phyloP scores from a whole-genome alignment of 2,888 invertebrate genomes.

The Drosophila leonis region DNA sequence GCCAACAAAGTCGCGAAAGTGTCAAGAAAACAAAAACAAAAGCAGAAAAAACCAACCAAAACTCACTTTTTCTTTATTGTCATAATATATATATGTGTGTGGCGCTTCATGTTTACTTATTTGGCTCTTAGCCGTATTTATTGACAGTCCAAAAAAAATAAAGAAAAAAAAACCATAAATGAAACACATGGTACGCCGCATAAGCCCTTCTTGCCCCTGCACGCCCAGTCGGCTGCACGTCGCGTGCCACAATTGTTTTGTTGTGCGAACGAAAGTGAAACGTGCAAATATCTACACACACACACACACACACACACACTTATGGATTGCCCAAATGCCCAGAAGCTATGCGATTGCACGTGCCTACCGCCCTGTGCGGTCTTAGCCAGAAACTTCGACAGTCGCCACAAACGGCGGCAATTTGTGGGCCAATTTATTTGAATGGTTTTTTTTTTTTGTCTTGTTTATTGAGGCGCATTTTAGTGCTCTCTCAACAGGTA shows the following conservation, averaged over 20 bases:
- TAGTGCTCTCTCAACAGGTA: constrained; percentile 4
- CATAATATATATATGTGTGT: constrained; percentile 43
- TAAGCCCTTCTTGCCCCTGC: constrained; percentile 1
- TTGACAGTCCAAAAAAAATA: constrained; percentile 30
- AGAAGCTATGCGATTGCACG: constrained; percentile 54
- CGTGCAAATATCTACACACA: constrained; percentile 64
- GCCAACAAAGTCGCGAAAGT: constrained; percentile 72
- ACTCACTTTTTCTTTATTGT: constrained; percentile 79
- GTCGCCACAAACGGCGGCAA: constrained; percentile 32
- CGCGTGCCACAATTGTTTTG: constrained; percentile 52
- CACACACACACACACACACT: background rate
- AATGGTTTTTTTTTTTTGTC: background rate
- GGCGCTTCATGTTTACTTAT: constrained; percentile 62
- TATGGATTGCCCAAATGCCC: constrained; percentile 27
- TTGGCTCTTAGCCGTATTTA: constrained; percentile 38
- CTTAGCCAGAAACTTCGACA: constrained; percentile 28
- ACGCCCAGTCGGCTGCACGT: constrained; percentile 19
- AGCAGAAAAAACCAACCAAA: constrained; percentile 22
- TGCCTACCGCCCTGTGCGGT: constrained; percentile 37
- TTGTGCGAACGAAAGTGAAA: constrained; percentile 66
- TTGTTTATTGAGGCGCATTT: constrained; percentile 21
- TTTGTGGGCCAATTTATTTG: constrained; percentile 39
- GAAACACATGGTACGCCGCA: background rate
- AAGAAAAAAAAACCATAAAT: constrained; percentile 29
- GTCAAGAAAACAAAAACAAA: constrained; percentile 66